phyloP scores from a whole-genome alignment of 2,888 invertebrate genomes.

The Archaeoteleia sp. region DNA sequence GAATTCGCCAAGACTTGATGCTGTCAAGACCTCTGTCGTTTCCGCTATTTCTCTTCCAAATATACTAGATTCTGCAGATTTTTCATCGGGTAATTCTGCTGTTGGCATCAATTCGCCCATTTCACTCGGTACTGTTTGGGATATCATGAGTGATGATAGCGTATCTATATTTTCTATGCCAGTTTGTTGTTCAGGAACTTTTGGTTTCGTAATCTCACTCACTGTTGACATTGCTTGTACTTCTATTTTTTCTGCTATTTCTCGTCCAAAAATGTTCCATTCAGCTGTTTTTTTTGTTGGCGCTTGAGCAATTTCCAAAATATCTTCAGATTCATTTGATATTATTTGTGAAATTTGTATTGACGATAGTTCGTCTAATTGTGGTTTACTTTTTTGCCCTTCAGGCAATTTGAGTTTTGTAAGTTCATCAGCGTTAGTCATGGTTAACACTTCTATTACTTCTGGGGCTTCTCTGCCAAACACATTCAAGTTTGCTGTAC shows the following conservation, averaged over 20 bases:
- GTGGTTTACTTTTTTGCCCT: slow-evolving; percentile 54
- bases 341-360: slow-evolving; percentile 57
- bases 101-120: slow-evolving; percentile 44
- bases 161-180: slow-evolving; percentile 49
- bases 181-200: slow-evolving; percentile 44
- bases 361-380: slow-evolving; percentile 58
- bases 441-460: slow-evolving; percentile 57
- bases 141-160: slow-evolving; percentile 59
- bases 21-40: slow-evolving; percentile 66
- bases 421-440: slow-evolving; percentile 55
- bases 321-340: slow-evolving; percentile 55
- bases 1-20: slow-evolving; percentile 61
- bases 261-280: slow-evolving; percentile 45
- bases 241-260: slow-evolving; percentile 63
- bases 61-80: slow-evolving; percentile 64
- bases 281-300: slow-evolving; percentile 38
- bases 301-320: slow-evolving; percentile 27
- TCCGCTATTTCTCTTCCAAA: slow-evolving; percentile 70
- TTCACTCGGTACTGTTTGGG: slow-evolving; percentile 58
- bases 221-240: slow-evolving; percentile 58
- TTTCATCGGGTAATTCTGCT: slow-evolving; percentile 61
- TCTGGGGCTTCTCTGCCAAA: slow-evolving; percentile 54
- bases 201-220: slow-evolving; percentile 46
- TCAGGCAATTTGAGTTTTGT: slow-evolving; percentile 47
- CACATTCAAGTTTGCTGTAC: slow-evolving; percentile 45